Evolutionary conservation across 1,140 invertebrate species (phyloP), one percentile per base, ranked within the genome.

Genomic region (Drosophila ambigua): DNA sequence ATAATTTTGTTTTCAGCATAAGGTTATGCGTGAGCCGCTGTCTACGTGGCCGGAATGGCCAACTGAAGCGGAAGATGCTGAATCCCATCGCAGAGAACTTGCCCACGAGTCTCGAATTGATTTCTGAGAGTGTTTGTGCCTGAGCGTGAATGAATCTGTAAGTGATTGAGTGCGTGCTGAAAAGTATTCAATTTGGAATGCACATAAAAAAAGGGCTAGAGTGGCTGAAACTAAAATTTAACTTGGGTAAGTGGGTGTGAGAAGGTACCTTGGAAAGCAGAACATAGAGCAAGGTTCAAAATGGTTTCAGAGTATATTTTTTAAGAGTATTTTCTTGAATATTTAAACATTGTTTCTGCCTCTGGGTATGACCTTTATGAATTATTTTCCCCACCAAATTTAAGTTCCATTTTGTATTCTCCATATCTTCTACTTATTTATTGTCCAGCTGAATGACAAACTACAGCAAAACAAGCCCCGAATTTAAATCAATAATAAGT

Each of bases 1-100:
- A 78, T 82, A 82, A 82, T 82, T 82, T 83, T 77, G 74, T 71
- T 81, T 73, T 80, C 53, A 64, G 77, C 62, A 81, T 31, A 77
- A 81, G 67, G 55, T 76, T 55, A 74, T 65, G 74, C 66, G 50
- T 57, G 49, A 13, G 31, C 28, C 62, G 41, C 31, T 52, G 54
- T 16, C 62, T 73, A 73, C 71, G 68, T 80, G 77, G 61, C 61
- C 43, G 44, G 77, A 63, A 80, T 80, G 50, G 39, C 54, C 57
- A 76, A 80, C 58, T 20, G 68, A 44, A 46, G 51, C 31, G 43
- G 61, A 23, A 39, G 35, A 11, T 4, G 35, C 35, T 5, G 35
- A 35, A 4, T 39, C 11, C 11, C 13, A 13, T 13, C 2, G 4
- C 35, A 39, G 4, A 8, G 4, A 39, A 39, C 11, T 39, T 11